A percentile compares a stretch with the other conserved stretches of the same genome.
Conservation (phyloP, 2,797 vertebrate species). For the Pangasius macronema region DNA sequence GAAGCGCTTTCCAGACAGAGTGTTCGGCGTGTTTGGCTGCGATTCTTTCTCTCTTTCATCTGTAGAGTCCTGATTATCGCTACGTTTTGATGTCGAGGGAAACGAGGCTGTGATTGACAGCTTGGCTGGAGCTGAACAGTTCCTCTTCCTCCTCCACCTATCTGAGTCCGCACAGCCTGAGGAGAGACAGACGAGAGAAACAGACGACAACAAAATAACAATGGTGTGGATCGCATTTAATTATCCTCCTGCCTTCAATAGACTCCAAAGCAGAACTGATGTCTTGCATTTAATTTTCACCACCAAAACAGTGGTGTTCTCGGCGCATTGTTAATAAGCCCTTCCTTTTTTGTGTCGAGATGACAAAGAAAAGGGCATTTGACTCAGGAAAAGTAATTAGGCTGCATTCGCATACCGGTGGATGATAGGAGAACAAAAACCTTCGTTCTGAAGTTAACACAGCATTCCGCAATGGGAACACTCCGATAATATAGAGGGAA, state of each 20-base stretch:
- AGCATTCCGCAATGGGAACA: neutral
- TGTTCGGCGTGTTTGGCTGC: slow-evolving; percentile 13
- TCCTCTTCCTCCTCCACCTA: slow-evolving; percentile 50
- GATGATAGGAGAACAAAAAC: neutral
- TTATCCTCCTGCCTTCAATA: slow-evolving; percentile 77
- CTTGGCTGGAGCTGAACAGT: slow-evolving; percentile 57
- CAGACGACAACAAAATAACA: slow-evolving; percentile 58
- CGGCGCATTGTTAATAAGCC: slow-evolving; percentile 73
- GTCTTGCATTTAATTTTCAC: slow-evolving; percentile 76
- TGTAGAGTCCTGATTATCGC: slow-evolving; percentile 69
- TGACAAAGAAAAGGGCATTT: slow-evolving; percentile 47
- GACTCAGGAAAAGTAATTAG: slow-evolving; percentile 34
- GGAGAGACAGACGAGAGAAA: slow-evolving; percentile 31
- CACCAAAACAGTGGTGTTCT: slow-evolving; percentile 61
- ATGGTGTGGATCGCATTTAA: slow-evolving; percentile 75
- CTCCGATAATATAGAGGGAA: neutral
- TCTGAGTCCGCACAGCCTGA: slow-evolving; percentile 58
- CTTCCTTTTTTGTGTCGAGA: slow-evolving; percentile 62
- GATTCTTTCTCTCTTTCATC: slow-evolving; percentile 49
- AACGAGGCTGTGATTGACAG: slow-evolving; percentile 71
- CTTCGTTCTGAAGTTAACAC: neutral
- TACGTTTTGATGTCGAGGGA: slow-evolving; percentile 68
- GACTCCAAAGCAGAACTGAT: slow-evolving; percentile 70
- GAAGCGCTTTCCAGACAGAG: slow-evolving; percentile 58
- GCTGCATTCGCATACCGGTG: neutral